These are phyloP conservation scores for Petrolisthes cinctipes DNA, from an alignment of 2,888 invertebrate genomes.

Conservation along the genomic window DNA sequence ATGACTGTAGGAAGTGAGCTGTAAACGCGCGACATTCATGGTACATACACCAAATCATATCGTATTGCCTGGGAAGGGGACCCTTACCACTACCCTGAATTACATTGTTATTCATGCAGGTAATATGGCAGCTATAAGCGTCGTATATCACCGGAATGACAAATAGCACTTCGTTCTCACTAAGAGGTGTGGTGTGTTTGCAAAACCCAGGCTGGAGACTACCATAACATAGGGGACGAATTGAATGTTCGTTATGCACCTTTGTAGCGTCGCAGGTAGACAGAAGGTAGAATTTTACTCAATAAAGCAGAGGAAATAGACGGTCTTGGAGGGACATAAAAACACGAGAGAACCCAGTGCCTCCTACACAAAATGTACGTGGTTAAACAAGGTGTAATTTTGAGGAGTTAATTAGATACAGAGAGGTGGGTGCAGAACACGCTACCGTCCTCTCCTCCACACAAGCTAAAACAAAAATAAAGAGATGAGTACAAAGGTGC, in stretches of 20 bases:
- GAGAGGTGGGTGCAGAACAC: slow-evolving; percentile 1
- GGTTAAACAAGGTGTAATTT: slow-evolving; percentile 1
- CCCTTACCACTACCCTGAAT: background rate
- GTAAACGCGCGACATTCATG: background rate
- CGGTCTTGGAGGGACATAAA: background rate
- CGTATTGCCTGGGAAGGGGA: background rate
- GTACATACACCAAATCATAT: background rate
- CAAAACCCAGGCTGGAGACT: background rate
- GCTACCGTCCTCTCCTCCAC: background rate
- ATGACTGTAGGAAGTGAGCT: background rate
- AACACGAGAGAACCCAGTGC: background rate
- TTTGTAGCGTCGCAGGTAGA: background rate
- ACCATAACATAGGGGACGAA: background rate
- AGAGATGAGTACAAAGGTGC: background rate
- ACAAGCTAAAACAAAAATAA: background rate
- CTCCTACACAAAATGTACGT: background rate
- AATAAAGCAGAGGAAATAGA: background rate
- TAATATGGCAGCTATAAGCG: background rate
- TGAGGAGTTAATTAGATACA: background rate
- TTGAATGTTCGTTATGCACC: background rate
- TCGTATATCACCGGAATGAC: background rate
- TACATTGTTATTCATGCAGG: background rate
- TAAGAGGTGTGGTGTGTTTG: background rate
- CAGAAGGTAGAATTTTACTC: background rate
- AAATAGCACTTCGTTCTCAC: background rate